Evolutionary conservation across 2,888 invertebrate species (phyloP), one percentile per base, ranked within the genome.

Genomic region (Ochropacha duplaris): DNA sequence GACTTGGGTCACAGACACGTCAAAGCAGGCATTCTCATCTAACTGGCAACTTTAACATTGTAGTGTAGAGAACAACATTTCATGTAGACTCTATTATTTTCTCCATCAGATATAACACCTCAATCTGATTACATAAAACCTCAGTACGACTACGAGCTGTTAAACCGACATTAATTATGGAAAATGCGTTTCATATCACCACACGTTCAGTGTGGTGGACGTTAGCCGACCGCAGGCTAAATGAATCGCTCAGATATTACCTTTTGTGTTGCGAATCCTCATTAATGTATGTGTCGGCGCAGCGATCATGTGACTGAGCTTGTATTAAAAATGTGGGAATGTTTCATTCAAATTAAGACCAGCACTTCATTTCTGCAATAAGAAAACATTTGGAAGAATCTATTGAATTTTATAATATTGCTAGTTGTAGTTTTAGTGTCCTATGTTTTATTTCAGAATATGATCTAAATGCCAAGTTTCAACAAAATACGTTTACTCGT

Each of bases 141-240:
- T 60, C 57, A 64, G 54, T 49, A 58, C 52, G 49, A 54, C 49
- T 16, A 49, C 44, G 56, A 69, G 62, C 69, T 65, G 70, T 63
- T 69, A 76, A 78, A 75, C 74, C 70, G 70, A 78, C 74, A 74
- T 77, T 81, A 83, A 83, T 82, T 83, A 78, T 81, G 72, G 44
- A 66, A 72, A 74, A 72, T 66, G 69, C 68, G 65, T 71, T 71
- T 62, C 67, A 66, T 66, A 76, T 65, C 65, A 56, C 54, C 50
- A 49, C 44, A 44, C 19, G 44, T 19, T 44, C 19, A 19, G 9
- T 44, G 44, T 56, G 57, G 62, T 61, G 65, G 65, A 68, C 74
- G 66, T 76, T 77, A 75, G 70, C 71, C 71, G 72, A 83, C 84
- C 83, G 74, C 84, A 83, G 77, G 78, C 69, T 72, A 76, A 79